Base-by-base conservation (phyloP, 2,113 vertebrate genomes). In the Heteronetta atricapilla region DNA sequence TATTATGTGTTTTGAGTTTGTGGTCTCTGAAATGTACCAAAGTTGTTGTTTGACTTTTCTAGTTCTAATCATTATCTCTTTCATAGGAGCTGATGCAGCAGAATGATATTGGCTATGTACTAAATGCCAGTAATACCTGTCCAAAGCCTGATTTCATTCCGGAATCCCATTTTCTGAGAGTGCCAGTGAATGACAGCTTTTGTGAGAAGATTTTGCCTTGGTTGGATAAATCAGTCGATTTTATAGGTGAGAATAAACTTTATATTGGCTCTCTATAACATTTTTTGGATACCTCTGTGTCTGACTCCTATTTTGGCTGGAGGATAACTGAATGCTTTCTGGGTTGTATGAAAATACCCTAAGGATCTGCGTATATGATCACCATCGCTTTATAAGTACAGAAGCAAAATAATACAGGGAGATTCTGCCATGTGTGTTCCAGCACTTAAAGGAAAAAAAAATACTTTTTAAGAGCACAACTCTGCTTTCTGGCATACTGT, bases 131-230 rank as follows among this genome's bases (percentile, higher is more conserved):
- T 92, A 99, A 98, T 93, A 99, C 99, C 56, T 99, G 99, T 72
- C 99, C 99, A 82, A 99, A 99, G 96, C 99, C 99, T 0, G 99
- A 99, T 97, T 99, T 99, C 96, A 99, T 99, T 96, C 98, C 98
- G 0, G 99, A 99, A 64, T 98, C 99, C 3, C 99, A 99, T 94
- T 99, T 99, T 97, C 98, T 99, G 69, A 96, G 99, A 29, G 99
- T 99, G 50, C 99, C 99, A 11, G 99, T 99, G 91, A 99, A 99
- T 2, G 99, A 99, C 96, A 99, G 99, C 86, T 99, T 99, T 96
- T 99, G 99, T 50, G 99, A 99, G 97, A 99, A 99, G 97, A 99
- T 99, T 95, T 97, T 99, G 85, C 99, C 99, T 1, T 99, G 99
- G 99, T 68, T 99, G 97, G 99, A 99, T 97, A 98, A 98, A 58